Base-by-base conservation (phyloP, 1,140 invertebrate species). In the Drosophila nasuta region DNA sequence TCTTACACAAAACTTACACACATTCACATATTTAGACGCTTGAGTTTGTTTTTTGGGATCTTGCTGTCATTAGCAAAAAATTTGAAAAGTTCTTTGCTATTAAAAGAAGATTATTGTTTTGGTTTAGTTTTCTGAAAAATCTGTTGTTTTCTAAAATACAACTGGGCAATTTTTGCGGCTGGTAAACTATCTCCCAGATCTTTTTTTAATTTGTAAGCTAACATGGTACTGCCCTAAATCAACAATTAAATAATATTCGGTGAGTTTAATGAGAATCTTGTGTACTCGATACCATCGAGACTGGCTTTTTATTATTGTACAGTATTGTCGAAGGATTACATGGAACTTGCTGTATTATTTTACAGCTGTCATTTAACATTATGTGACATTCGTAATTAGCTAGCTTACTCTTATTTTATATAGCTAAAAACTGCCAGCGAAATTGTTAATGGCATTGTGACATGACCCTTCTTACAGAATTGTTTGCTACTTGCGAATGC, bases 371-470 rank as follows among this genome's bases (percentile, higher is more conserved):
- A 63, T 54, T 71, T 67, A 10, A 62, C 25, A 49, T 71, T 68
- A 25, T 30, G 11, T 69, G 66, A 51, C 79, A 81, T 66, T 85
- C 86, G 81, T 75, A 85, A 86, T 86, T 81, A 79, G 62, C 65
- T 65, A n/a, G 69, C 51, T 68, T 76, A 69, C 78, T 71, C 10
- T 65, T 68, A 62, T 81, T 56, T 41, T 11, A 7, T 5, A 11
- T 59, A 73, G 64, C 62, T 41, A 52, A 52, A 59, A 81, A 78
- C 67, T 77, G 69, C 64, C 78, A 68, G 25, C 56, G 66, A 67
- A 83, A 75, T 77, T 77, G 52, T 75, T 68, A 75, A 69, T 75
- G 45, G 66, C 69, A 49, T 78, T 66, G 28, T 46, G 64, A 56
- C 64, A 70, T 46, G 52, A 65, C 63, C 71, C 51, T 72, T 48